Percentiles rank a stretch among this genome's conserved stretches.
phyloP scores from a whole-genome alignment of 2,113 vertebrate genomes.

The Vidua macroura region DNA sequence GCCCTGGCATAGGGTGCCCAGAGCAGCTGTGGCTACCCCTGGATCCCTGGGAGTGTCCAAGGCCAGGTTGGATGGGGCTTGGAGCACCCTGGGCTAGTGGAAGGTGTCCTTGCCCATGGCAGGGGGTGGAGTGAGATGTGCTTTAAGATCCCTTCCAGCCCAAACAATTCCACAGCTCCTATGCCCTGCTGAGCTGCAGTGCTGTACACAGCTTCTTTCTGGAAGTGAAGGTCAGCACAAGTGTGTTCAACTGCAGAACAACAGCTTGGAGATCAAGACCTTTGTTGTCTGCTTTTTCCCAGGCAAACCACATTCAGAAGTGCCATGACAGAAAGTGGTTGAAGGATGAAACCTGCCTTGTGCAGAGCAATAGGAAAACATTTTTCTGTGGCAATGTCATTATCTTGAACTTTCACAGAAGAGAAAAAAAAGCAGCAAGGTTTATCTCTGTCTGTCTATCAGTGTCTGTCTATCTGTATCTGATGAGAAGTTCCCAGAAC shows the following conservation, averaged over 20 bases:
- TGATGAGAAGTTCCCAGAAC: constrained; percentile 68
- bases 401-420: constrained; percentile 62
- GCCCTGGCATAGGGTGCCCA: neutral
- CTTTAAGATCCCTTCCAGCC: neutral
- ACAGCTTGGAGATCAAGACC: constrained; percentile 13
- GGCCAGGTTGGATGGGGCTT: fast-evolving
- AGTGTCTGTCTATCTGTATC: constrained; percentile 50
- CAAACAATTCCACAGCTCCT: neutral
- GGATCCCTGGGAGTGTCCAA: neutral
- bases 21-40: neutral
- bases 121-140: fast-evolving
- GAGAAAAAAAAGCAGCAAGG: neutral
- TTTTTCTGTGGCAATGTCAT: constrained; percentile 59
- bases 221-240: neutral
- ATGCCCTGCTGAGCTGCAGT: neutral
- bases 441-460: constrained; percentile 64
- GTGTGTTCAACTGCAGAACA: neutral
- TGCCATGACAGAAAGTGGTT: constrained; percentile 40
- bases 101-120: neutral
- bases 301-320: neutral
- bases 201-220: neutral
- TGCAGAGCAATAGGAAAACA: constrained; percentile 41
- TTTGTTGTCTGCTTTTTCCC: constrained; percentile 51
- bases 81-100: fast-evolving
- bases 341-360: constrained; percentile 34